Base-by-base conservation (phyloP, 2,113 vertebrate genomes). In the Delphinus delphis region DNA sequence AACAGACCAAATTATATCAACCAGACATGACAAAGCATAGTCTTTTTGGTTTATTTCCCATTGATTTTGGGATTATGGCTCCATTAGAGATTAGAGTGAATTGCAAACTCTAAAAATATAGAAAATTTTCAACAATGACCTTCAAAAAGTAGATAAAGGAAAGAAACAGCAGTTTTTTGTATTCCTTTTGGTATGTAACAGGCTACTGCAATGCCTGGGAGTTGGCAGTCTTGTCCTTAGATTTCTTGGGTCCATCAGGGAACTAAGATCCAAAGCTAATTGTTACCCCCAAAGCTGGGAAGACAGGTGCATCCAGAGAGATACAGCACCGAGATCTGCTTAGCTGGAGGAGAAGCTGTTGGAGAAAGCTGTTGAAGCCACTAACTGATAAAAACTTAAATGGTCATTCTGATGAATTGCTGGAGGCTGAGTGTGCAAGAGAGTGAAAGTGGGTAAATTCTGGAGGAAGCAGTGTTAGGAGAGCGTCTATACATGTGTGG, bases 131-230 rank as follows among this genome's bases (percentile, higher is more conserved):
- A 58, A 44, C 25, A 68, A 13, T 95, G 55, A 41, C 38, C 25
- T 87, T 92, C 38, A 84, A 80, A 95, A 88, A 74, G 23, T 93
- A 84, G n/a, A 33, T 47, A n/a, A 50, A 85, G 50, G 31, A 50
- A 50, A 68, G 17, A 50, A 89, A 63, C 3, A 14, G 21, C 11
- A 18, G 15, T 31, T 33, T 82, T n/a, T 41, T 20, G 1, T 41
- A 44, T 71, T 44, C 9, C 41, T 87, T 73, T 62, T 63, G 38
- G 38, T 50, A 23, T 53, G 33, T 44, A 47, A 47, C 38, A 50
- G 53, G 13, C 7, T 77, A 9, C 36, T 6, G 70, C 8, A 88
- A 33, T 6, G 36, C 44, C 60, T 84, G 18, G 38, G 79, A 88
- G 47, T 55, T 70, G 31, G 11, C 26, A 13, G 10, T 25, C 20